These are phyloP conservation scores for Helogale parvula DNA, from an alignment of 2,113 vertebrate species.

Conservation along the genomic window DNA sequence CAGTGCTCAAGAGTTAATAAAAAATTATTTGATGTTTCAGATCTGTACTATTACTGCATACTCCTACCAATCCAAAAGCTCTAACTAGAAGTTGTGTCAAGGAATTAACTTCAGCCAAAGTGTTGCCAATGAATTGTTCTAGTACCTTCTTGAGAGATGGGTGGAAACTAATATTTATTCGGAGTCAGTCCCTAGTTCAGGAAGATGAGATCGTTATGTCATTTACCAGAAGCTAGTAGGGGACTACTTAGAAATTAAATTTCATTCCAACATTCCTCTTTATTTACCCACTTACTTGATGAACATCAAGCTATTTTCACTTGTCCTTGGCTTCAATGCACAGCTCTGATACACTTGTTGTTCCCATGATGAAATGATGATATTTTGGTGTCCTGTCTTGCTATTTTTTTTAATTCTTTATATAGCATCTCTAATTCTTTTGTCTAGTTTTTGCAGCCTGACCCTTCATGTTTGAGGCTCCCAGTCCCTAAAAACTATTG, in stretches of 20 bases:
- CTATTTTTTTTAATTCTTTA: background rate
- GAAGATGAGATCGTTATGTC: background rate
- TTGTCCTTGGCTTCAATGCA: background rate
- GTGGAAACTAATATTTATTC: background rate
- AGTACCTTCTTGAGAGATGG: background rate
- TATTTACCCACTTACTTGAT: background rate
- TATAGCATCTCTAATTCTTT: background rate
- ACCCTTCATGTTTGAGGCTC: background rate
- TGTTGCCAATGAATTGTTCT: background rate
- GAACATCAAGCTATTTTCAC: background rate
- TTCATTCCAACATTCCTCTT: background rate
- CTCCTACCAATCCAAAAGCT: background rate
- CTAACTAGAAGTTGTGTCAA: background rate
- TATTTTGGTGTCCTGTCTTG: background rate
- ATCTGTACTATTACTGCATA: background rate
- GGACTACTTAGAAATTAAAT: background rate
- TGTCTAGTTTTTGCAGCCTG: background rate
- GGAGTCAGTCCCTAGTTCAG: background rate
- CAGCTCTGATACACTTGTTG: background rate
- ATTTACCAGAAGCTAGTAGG: background rate
- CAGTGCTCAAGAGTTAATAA: background rate
- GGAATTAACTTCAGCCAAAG: background rate
- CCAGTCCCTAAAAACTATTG: background rate
- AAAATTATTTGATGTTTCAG: background rate
- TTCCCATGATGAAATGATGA: background rate